Conservation (phyloP, 1,140 invertebrate genomes). For the Streblospio benedicti region DNA sequence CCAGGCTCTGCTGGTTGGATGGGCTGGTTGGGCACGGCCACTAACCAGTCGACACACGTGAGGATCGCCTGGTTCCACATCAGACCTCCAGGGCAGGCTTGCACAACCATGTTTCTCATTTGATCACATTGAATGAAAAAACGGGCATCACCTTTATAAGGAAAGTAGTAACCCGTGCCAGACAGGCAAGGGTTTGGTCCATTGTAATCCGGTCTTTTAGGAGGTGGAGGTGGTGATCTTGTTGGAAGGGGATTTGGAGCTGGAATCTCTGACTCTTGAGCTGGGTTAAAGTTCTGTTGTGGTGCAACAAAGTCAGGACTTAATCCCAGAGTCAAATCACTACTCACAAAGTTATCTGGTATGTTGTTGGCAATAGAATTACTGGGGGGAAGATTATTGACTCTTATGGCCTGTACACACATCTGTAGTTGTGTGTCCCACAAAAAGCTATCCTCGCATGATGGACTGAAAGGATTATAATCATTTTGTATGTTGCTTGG, state of each 20-base stretch:
- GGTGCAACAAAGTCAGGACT: too few species aligned
- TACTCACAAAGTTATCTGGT: too few species aligned
- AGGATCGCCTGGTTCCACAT: background rate
- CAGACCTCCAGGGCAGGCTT: background rate
- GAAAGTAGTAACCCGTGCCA: background rate
- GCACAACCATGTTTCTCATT: background rate
- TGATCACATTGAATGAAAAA: slow-evolving; percentile 6
- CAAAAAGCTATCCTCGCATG: background rate
- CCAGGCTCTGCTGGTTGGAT: background rate
- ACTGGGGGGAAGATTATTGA: too few species aligned
- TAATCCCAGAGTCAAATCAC: too few species aligned
- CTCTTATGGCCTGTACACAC: background rate
- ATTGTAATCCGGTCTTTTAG: too few species aligned
- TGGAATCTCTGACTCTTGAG: too few species aligned
- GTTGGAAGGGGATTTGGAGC: too few species aligned
- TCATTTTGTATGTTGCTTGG: too few species aligned
- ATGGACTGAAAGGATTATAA: too few species aligned
- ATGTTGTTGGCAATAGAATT: background rate
- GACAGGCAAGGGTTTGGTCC: background rate
- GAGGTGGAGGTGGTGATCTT: too few species aligned
- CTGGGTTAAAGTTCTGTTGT: too few species aligned
- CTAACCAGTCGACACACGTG: background rate
- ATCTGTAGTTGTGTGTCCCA: background rate
- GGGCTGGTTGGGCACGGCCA: background rate
- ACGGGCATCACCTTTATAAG: background rate